Conservation (phyloP, 2,888 invertebrate species). For the Plagodis pulveraria region DNA sequence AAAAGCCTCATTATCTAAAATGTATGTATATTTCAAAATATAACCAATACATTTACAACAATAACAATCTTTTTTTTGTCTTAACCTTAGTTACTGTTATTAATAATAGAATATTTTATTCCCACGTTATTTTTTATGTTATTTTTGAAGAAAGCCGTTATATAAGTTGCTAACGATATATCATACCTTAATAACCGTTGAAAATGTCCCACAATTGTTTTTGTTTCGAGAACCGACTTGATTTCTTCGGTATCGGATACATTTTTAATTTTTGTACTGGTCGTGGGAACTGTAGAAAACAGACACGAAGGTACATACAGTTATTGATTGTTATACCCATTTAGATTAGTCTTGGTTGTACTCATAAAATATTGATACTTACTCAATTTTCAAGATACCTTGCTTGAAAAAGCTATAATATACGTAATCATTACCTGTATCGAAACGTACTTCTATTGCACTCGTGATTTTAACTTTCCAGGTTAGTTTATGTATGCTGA, state of each 20-base stretch:
- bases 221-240: slow-evolving; percentile 6
- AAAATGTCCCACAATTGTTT: slow-evolving; percentile 19
- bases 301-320: no score
- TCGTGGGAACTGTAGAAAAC: no score
- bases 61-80: background rate
- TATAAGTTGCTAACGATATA: slow-evolving; percentile 21
- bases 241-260: slow-evolving; percentile 7
- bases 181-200: slow-evolving; percentile 8
- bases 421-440: no score
- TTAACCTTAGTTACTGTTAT: background rate
- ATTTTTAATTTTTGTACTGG: background rate
- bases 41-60: background rate
- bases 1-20: no score
- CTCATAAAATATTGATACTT: no score
- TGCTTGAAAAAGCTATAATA: no score
- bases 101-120: slow-evolving; percentile 23
- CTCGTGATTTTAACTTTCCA: no score
- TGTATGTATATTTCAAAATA: background rate
- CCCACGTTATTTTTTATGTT: slow-evolving; percentile 32
- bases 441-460: no score
- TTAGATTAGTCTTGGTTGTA: no score
- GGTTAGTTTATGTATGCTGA: no score
- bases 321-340: no score
- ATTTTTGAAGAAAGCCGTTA: slow-evolving; percentile 32
- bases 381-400: no score